phyloP scores from a whole-genome alignment of 2,113 vertebrate genomes.

The Toxotes jaculatrix region DNA sequence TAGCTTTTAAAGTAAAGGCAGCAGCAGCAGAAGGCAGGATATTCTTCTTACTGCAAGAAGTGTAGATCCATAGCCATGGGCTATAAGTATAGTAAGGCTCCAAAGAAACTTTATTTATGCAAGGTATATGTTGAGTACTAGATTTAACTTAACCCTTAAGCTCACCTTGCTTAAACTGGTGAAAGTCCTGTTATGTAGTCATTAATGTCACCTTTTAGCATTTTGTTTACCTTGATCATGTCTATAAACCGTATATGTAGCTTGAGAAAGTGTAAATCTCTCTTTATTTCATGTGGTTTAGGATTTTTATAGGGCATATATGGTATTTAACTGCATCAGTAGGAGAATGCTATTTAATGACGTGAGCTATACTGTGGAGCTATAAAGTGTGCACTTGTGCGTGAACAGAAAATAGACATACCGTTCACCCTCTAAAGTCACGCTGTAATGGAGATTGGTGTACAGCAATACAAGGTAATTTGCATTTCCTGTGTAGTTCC shows the following conservation, averaged over 20 bases:
- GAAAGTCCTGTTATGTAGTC: neutral
- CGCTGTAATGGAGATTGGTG: neutral
- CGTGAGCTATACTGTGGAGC: neutral
- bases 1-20: too few species aligned
- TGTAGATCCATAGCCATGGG: too few species aligned
- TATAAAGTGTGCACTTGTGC: constrained; percentile 12
- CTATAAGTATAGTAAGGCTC: neutral
- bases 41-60: too few species aligned
- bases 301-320: neutral
- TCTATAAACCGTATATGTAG: neutral
- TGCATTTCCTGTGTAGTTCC: constrained; percentile 3
- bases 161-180: neutral
- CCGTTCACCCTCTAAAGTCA: constrained; percentile 1
- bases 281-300: neutral
- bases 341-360: neutral
- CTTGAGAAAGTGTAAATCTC: neutral
- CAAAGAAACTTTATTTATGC: neutral
- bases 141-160: too few species aligned
- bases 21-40: too few species aligned
- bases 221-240: neutral
- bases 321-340: neutral
- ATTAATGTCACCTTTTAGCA: neutral
- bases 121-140: too few species aligned
- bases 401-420: constrained; percentile 8
- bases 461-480: constrained; percentile 11